Percentiles rank a stretch among this genome's conserved stretches.
These are phyloP conservation scores for Julus scandinavius DNA, from an alignment of 2,888 invertebrate species.

Conservation along the genomic window DNA sequence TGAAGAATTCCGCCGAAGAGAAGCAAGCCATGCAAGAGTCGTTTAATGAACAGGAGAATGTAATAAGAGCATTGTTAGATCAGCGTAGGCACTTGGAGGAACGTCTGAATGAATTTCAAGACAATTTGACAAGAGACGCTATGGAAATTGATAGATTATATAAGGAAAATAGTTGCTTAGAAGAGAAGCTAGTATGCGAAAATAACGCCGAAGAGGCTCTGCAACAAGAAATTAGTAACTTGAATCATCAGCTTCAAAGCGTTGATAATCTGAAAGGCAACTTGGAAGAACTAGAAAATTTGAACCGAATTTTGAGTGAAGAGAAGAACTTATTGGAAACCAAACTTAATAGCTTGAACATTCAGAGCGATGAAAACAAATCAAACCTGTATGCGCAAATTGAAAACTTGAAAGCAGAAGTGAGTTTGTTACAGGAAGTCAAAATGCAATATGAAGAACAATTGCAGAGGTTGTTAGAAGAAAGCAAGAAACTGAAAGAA, in stretches of 20 bases:
- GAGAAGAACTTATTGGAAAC: not conserved
- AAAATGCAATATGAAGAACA: constrained; percentile 59
- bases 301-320: constrained; percentile 3
- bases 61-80: not conserved
- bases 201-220: not conserved
- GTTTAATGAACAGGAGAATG: not conserved
- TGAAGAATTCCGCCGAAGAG: not conserved
- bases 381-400: not conserved
- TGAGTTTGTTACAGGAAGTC: constrained; percentile 12
- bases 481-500: constrained; percentile 71
- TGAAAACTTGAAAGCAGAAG: not conserved
- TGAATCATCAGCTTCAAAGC: not conserved
- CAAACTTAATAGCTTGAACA: not conserved
- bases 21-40: not conserved
- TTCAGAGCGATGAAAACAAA: not conserved
- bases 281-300: constrained; percentile 44
- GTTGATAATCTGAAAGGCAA: not conserved
- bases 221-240: not conserved
- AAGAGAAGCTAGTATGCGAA: not conserved
- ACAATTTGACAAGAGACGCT: not conserved
- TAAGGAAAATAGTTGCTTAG: not conserved
- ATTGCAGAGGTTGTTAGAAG: constrained; percentile 71
- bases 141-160: not conserved
- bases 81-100: constrained; percentile 35
- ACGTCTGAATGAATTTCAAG: constrained; percentile 13